A percentile compares a stretch with the other conserved stretches of the same genome.
phyloP scores from a whole-genome alignment of 2,113 vertebrate species.

The Anser brachyrhynchus region DNA sequence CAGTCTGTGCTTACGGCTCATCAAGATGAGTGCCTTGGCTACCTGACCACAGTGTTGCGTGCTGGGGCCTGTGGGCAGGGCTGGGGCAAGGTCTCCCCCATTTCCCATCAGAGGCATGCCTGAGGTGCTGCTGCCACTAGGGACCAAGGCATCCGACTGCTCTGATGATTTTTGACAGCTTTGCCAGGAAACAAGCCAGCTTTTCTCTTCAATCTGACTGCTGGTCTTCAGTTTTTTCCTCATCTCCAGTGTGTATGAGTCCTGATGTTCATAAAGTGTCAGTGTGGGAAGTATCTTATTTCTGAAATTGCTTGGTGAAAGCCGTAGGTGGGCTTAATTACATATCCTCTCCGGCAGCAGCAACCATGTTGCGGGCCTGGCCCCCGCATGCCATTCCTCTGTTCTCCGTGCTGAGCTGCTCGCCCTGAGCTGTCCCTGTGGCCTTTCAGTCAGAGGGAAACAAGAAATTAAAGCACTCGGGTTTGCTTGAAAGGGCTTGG shows the following conservation, averaged over 20 bases:
- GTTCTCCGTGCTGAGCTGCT: not conserved
- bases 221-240: not conserved
- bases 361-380: not conserved
- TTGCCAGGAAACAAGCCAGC: not conserved
- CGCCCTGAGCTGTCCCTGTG: not conserved
- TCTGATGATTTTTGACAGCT: not conserved
- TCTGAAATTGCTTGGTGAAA: conserved; percentile 2
- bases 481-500: not conserved
- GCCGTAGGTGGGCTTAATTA: not conserved
- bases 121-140: not conserved
- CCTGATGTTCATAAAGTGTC: not conserved
- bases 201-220: not conserved
- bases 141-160: not conserved
- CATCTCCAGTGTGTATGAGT: fast-evolving
- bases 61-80: not conserved
- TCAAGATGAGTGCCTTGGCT: not conserved
- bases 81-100: not conserved
- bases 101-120: not conserved
- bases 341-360: not conserved
- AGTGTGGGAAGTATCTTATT: not conserved
- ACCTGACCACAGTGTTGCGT: not conserved
- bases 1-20: not conserved
- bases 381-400: not conserved
- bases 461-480: not conserved
- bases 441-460: not conserved